Conservation (phyloP, 2,113 vertebrate species). For the Sorex araneus region DNA sequence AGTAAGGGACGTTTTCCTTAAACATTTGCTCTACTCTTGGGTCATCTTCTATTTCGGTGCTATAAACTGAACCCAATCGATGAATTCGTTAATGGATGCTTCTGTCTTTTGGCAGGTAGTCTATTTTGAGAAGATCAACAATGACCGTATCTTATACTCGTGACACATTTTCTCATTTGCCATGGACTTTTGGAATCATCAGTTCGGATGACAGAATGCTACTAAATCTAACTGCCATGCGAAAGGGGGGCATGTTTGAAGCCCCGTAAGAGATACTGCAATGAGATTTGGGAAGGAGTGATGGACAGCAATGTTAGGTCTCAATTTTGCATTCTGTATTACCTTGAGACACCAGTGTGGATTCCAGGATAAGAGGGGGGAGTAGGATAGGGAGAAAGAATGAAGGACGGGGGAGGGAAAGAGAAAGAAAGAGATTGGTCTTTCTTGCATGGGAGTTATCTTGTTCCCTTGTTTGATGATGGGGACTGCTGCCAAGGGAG, state of each 20-base stretch:
- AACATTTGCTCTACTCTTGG: conserved; percentile 9
- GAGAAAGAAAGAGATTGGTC: not conserved
- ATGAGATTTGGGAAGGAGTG: not conserved
- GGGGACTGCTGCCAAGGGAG: not conserved
- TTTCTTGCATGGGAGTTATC: not conserved
- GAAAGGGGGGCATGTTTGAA: not conserved
- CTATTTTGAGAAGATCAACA: not conserved
- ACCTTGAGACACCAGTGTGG: not conserved
- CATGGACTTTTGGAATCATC: not conserved
- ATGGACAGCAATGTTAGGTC: not conserved
- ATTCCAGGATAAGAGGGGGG: not conserved
- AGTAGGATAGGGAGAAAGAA: too few relatives aligned
- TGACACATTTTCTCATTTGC: conserved; percentile 21
- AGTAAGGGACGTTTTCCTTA: conserved; percentile 10
- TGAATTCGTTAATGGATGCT: not conserved
- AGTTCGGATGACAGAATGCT: not conserved
- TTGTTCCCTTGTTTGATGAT: not conserved
- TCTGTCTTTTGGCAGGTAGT: not conserved
- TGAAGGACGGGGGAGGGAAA: not conserved
- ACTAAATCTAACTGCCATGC: not conserved
- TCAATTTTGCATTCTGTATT: not conserved
- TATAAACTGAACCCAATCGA: not conserved
- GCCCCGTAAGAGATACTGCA: not conserved
- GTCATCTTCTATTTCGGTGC: conserved; percentile 52
- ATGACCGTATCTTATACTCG: not conserved